Base-by-base conservation (phyloP, 2,113 vertebrate genomes). In the Oreotragus oreotragus region DNA sequence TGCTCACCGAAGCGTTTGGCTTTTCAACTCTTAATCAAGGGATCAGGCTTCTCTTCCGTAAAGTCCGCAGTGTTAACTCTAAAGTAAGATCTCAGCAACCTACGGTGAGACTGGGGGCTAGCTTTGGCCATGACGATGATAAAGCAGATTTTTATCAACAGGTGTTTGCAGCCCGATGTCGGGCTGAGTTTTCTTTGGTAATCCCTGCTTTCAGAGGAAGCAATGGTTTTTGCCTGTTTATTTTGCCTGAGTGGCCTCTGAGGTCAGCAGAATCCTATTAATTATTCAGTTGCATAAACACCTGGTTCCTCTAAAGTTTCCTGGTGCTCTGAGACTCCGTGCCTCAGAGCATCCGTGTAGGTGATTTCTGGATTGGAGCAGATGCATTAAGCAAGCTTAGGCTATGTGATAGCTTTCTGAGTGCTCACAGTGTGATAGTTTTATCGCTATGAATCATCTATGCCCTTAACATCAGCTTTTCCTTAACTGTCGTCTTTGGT, bases 261-360 rank as follows among this genome's bases (percentile, higher is more conserved):
- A 80, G 80, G 80, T 95, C 88, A 90, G 47, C 76, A 88, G 51
- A 87, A 66, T 81, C 47, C 84, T 90, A 57, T 84, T 96, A 93
- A 92, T 96, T 83, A 83, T 73, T 70, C 60, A 91, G 36, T 30
- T 86, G 39, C 76, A 55, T 33, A 94, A 80, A 66, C 36, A 80
- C 43, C 84, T 25, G 21, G 49, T 89, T 89, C 92, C 81, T 55
- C n/a, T 51, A n/a, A 95, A 66, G 33, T 81, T 90, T 73, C 60
- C 79, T 87, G 27, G 62, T 94, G 23, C 77, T 70, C 90, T 76
- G 30, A 64, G 89, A 80, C 86, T 57, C 39, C 49, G 7, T 64
- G n/a, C 57, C 36, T 73, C n/a, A 7, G 36, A 53, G 6, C 62
- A 53, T 58, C 79, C 16, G 9, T 66, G 55, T 80, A 88, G 45